phyloP scores from a whole-genome alignment of 2,888 invertebrate species.

The Venusia cambrica region DNA sequence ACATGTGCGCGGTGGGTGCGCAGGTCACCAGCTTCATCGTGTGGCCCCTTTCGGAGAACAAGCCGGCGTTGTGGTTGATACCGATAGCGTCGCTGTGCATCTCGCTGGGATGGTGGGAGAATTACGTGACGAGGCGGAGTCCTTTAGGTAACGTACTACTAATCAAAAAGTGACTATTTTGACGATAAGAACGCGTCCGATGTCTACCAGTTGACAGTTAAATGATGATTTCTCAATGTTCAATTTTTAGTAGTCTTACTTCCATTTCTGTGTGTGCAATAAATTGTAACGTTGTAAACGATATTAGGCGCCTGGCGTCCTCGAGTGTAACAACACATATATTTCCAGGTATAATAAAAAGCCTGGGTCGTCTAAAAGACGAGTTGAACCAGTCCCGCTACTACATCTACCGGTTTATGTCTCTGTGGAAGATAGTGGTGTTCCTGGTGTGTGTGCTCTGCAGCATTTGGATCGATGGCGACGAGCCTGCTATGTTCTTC shows the following conservation, averaged over 20 bases:
- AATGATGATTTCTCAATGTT: too few species aligned
- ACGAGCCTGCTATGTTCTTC: conserved; percentile 89
- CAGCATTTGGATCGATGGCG: conserved; percentile 87
- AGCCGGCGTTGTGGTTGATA: conserved; percentile 90
- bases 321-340: too few species aligned
- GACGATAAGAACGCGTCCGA: too few species aligned
- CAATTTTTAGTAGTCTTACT: too few species aligned
- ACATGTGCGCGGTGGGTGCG: conserved; percentile 91
- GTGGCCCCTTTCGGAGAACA: conserved; percentile 92
- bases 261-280: too few species aligned
- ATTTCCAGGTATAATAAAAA: conserved; percentile 84
- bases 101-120: conserved; percentile 99
- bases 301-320: too few species aligned
- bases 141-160: conserved; percentile 83
- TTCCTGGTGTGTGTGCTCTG: conserved; percentile 89
- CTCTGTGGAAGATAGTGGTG: conserved; percentile 93
- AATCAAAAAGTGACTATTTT: too few species aligned
- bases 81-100: conserved; percentile 92
- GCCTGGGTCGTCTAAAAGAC: conserved; percentile 88
- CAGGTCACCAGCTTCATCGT: conserved; percentile 95
- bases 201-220: too few species aligned
- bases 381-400: conserved; percentile 90
- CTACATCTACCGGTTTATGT: conserved; percentile 94
- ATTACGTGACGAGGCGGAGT: conserved; percentile 94
- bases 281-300: too few species aligned